Conservation (phyloP, 2,888 invertebrate genomes). For the Parasteatoda lunata region DNA sequence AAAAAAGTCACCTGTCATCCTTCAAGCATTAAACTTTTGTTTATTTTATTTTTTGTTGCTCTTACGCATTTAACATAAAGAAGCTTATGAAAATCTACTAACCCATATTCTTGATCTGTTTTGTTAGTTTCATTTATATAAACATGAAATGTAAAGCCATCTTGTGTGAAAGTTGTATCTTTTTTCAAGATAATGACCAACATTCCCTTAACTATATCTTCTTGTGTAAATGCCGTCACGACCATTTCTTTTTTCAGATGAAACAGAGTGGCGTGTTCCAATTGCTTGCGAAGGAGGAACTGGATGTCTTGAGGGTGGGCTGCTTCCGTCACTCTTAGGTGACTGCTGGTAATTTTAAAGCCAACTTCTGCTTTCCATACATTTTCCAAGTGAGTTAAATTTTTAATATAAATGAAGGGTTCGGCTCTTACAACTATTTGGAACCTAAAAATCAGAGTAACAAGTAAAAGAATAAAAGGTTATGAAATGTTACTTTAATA, state of each 20-base stretch:
- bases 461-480: conserved; percentile 30
- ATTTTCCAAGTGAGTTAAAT: conserved; percentile 41
- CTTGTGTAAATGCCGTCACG: conserved; percentile 73
- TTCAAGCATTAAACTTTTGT: too few relatives aligned
- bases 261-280: conserved; percentile 73
- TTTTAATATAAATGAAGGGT: conserved; percentile 35
- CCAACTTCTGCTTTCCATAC: conserved; percentile 71
- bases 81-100: background rate
- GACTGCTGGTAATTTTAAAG: conserved; percentile 72
- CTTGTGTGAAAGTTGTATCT: conserved; percentile 1
- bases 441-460: conserved; percentile 37
- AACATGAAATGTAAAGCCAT: conserved; percentile 50
- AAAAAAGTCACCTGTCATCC: too few relatives aligned
- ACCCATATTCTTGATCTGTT: conserved; percentile 40
- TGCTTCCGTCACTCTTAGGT: conserved; percentile 73
- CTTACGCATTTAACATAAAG: background rate
- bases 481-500: background rate
- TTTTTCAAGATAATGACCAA: conserved; percentile 45
- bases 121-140: conserved; percentile 20
- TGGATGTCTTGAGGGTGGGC: conserved; percentile 72
- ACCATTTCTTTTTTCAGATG: conserved; percentile 72
- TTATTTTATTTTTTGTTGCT: background rate
- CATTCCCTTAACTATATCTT: conserved; percentile 73
- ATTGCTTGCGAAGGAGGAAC: conserved; percentile 72
- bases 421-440: conserved; percentile 21